Evolutionary conservation across 2,888 invertebrate genomes (phyloP).

Genomic region (Pycnomerus fuliginosus): DNA sequence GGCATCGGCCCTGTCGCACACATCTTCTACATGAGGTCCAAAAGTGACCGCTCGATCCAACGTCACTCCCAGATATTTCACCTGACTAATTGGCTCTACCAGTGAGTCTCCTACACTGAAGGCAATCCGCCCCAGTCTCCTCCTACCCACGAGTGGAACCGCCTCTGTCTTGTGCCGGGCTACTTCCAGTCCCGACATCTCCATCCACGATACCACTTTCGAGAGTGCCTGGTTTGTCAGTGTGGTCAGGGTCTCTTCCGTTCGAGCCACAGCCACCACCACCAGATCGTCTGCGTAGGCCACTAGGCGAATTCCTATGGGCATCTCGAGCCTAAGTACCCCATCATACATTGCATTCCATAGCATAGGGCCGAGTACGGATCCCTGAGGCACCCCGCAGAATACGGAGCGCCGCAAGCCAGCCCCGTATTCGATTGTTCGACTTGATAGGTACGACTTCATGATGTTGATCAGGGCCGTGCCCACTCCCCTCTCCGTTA

Average conservation of each 20-base stretch:
- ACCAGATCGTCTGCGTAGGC: slow-evolving; percentile 11
- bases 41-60: neutral
- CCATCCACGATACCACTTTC: neutral
- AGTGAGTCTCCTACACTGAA: neutral
- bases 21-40: neutral
- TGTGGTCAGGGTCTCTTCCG: neutral
- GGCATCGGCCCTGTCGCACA: neutral
- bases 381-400: slow-evolving; percentile 21
- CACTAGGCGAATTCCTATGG: slow-evolving; percentile 1
- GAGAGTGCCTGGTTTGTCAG: neutral
- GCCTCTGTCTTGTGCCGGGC: slow-evolving; percentile 1
- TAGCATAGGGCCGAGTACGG: slow-evolving; percentile 16
- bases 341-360: slow-evolving; percentile 19
- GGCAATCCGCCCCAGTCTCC: neutral
- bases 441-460: slow-evolving; percentile 3
- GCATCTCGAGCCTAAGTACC: slow-evolving; percentile 4
- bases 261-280: slow-evolving; percentile 3
- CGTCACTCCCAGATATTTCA: neutral
- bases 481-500: slow-evolving; percentile 3
- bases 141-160: neutral
- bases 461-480: slow-evolving; percentile 7
- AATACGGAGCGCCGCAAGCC: neutral
- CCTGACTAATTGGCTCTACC: neutral
- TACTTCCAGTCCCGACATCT: neutral
- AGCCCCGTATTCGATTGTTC: neutral